Conservation (phyloP, 2,797 vertebrate genomes). For the Brotogeris chrysoptera region DNA sequence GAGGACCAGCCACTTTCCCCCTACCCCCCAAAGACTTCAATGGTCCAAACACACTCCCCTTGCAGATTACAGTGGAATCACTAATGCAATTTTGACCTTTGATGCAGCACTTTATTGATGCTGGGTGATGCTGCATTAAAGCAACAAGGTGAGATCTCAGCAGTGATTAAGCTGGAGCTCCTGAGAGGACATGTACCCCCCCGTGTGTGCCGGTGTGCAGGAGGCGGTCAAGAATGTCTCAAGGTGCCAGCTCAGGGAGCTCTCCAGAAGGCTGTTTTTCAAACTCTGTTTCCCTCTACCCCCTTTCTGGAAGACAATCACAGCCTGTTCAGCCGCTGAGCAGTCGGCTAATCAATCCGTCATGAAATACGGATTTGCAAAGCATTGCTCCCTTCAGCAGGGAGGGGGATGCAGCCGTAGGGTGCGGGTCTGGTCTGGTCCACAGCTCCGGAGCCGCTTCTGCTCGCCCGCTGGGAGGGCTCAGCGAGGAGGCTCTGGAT, state of each 20-base stretch:
- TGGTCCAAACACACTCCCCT: neutral
- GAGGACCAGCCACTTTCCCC: neutral
- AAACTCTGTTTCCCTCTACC: neutral
- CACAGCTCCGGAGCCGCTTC: neutral
- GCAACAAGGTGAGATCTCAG: constrained; percentile 5
- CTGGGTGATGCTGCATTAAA: neutral
- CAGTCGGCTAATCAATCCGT: neutral
- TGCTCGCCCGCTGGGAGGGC: neutral
- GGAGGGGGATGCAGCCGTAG: accelerated
- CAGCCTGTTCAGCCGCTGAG: neutral
- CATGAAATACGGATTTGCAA: neutral
- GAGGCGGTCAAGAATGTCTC: neutral
- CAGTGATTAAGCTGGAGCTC: neutral
- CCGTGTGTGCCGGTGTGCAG: too few relatives aligned
- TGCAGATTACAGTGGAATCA: constrained; percentile 4
- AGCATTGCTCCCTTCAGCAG: neutral
- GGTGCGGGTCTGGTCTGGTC: accelerated
- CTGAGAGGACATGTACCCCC: neutral
- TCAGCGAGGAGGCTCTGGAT: neutral
- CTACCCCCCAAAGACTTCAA: neutral
- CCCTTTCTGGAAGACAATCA: neutral
- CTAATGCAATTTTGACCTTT: constrained; percentile 39
- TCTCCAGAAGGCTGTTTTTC: neutral
- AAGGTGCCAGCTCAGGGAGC: neutral
- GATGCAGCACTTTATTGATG: neutral